phyloP scores from a whole-genome alignment of 2,797 vertebrate genomes.

The Syndactyla subalaris region DNA sequence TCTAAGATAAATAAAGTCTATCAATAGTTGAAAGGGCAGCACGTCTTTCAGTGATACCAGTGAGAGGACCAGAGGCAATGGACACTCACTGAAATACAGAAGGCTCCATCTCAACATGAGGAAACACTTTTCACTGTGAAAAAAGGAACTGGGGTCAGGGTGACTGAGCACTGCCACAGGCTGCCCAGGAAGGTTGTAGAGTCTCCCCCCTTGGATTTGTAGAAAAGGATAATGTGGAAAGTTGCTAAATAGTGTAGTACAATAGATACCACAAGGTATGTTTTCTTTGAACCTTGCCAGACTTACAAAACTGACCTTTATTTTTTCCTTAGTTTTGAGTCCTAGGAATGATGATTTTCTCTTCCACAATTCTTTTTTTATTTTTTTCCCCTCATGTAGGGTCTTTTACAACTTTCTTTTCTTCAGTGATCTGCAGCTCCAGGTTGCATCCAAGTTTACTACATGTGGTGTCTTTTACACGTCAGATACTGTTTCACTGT shows the following conservation, averaged over 20 bases:
- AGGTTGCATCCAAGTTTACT: background rate
- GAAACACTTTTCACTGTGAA: background rate
- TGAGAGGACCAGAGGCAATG: background rate
- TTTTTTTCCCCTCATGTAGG: rapidly evolving
- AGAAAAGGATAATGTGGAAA: background rate
- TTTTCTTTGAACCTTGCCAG: background rate
- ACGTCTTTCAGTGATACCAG: background rate
- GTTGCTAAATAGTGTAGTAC: background rate
- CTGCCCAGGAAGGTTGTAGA: background rate
- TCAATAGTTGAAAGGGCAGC: background rate
- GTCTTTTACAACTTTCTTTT: background rate
- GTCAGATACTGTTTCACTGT: background rate
- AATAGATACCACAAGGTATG: background rate
- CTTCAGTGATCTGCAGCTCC: background rate
- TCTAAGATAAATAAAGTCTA: background rate
- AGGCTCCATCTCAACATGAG: background rate
- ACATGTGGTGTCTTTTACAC: background rate
- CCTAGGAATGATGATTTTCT: background rate
- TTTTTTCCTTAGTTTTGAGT: background rate
- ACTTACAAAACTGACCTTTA: background rate
- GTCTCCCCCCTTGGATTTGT: background rate
- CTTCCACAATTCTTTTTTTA: background rate
- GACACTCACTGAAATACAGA: background rate
- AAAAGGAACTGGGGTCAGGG: background rate
- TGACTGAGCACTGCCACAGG: background rate